Evolutionary conservation across 2,888 invertebrate genomes (phyloP).

Genomic region (Philonicus albiceps): DNA sequence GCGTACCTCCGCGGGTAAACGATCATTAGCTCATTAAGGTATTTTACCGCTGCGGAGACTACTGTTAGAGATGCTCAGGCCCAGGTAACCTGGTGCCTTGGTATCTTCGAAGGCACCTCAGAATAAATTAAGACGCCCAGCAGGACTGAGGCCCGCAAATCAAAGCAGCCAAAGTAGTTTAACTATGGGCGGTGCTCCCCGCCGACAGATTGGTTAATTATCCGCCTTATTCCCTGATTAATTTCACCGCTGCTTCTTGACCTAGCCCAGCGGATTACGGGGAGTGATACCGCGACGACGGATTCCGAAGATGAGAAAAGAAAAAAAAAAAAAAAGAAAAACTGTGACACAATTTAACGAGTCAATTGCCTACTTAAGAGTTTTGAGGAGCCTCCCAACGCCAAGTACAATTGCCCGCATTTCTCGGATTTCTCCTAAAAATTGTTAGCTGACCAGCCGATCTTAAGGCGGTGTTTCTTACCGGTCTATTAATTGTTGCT

Average conservation of each 20-base stretch:
- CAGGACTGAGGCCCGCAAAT: not conserved
- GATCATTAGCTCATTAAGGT: not conserved
- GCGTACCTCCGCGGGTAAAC: not conserved
- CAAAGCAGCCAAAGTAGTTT: not conserved
- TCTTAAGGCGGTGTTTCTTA: not conserved
- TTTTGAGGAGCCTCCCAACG: not conserved
- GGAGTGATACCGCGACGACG: not conserved
- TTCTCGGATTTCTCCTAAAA: not conserved
- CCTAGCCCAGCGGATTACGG: not conserved
- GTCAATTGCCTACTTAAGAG: not conserved
- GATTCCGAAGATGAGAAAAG: not conserved
- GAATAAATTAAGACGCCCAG: conserved; percentile 21
- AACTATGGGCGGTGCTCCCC: not conserved
- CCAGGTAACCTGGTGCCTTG: not conserved
- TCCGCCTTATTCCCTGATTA: not conserved
- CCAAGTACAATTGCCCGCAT: not conserved
- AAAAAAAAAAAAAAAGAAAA: not conserved
- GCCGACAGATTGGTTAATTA: not conserved
- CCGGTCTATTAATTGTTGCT: not conserved
- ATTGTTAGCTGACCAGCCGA: not conserved
- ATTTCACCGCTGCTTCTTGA: not conserved
- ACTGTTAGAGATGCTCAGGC: not conserved
- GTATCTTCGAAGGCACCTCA: not conserved
- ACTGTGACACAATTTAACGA: not conserved
- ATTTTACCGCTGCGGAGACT: not conserved